Conservation (phyloP, 2,888 invertebrate genomes). For the Horisme vitalbata region DNA sequence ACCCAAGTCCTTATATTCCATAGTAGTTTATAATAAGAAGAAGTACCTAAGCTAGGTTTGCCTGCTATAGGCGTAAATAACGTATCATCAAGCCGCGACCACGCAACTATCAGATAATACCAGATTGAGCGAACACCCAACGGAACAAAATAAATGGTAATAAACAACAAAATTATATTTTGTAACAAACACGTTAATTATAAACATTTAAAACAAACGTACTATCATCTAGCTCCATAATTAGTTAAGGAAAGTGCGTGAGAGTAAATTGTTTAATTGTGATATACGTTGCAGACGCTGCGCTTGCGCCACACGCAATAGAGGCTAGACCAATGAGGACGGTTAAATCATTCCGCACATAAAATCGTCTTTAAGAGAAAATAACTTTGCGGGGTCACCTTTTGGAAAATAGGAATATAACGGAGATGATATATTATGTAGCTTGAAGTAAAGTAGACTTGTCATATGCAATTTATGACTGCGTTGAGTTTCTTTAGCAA, state of each 20-base stretch:
- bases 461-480: too few species aligned
- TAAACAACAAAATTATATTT: conserved; percentile 29
- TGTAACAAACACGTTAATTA: conserved; percentile 46
- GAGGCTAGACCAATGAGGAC: conserved; percentile 3
- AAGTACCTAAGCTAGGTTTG: conserved; percentile 1
- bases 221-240: conserved; percentile 49
- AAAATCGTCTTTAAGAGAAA: too few species aligned
- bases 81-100: conserved; percentile 41
- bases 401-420: too few species aligned
- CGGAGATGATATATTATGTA: too few species aligned
- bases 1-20: background rate
- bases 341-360: conserved; percentile 4
- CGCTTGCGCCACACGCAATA: conserved; percentile 53
- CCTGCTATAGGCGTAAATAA: conserved; percentile 42
- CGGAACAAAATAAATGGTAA: conserved; percentile 17
- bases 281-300: conserved; percentile 54
- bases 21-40: conserved; percentile 1
- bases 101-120: conserved; percentile 34
- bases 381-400: background rate
- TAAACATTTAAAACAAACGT: conserved; percentile 56
- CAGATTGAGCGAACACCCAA: conserved; percentile 14
- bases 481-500: too few species aligned
- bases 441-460: too few species aligned
- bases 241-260: conserved; percentile 68
- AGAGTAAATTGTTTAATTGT: conserved; percentile 73